Evolutionary conservation across 2,113 vertebrate genomes (phyloP), one percentile per base, ranked within the genome.

Genomic region (Atrichornis clamosus): DNA sequence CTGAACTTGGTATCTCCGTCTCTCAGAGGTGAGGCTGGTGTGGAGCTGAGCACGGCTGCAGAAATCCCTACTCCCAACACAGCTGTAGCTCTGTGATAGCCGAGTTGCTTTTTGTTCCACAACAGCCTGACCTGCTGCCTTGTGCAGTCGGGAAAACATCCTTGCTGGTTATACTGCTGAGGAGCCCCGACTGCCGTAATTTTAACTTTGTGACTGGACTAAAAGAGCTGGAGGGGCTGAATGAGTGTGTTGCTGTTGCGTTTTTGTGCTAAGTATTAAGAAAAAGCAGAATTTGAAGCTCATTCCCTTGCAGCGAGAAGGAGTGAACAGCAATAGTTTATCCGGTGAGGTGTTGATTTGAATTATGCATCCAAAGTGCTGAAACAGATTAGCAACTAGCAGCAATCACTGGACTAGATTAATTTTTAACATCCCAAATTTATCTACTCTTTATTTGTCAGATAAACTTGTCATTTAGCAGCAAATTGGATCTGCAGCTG

Each of bases 401-500:
- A 42, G 18, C 42, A 56, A 76, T 73, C 67, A 22, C 53, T 26
- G 28, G 35, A 39, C 39, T 46, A 70, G 63, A 67, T 76, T 74
- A 52, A 62, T 46, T 86, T 65, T 70, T 79, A 84, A 47, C 58
- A 44, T 73, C 65, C 30, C 1, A 26, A 59, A 72, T 83, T 53
- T 87, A 72, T 73, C 49, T 59, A 8, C 13, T 39, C 76, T 80
- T 91, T 82, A 30, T 72, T 65, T 65, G 47, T 70, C 59, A 93
- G 87, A 67, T 83, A 85, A 95, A 74, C 68, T 88, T 93, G 77
- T 79, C 26, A n/a, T 83, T 76, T 88, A 87, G 68, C 46, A 55
- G 92, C 46, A 86, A 91, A 77, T 73, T 63, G 52, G 62, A 50
- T 76, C 87, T 56, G 89, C 82, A 72, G 84, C 85, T 59, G 87